These are phyloP conservation scores for Sinella curviseta DNA, from an alignment of 1,140 invertebrate species.

Conservation along the genomic window DNA sequence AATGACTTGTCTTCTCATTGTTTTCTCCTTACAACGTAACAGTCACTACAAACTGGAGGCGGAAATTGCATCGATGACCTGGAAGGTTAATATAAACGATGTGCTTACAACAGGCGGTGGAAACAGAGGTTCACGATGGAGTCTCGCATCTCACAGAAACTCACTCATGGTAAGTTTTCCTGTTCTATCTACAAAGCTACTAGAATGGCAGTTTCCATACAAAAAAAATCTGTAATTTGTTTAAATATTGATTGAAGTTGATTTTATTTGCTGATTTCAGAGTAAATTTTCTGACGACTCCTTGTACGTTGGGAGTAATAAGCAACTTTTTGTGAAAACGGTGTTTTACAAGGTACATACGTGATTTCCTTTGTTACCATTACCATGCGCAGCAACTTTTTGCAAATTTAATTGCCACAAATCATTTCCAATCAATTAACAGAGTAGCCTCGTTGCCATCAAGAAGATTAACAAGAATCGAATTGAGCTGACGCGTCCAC, in stretches of 20 bases:
- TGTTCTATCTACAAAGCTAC: too few species aligned
- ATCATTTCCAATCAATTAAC: constrained; percentile 19
- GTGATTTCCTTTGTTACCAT: not conserved
- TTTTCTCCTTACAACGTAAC: too few species aligned
- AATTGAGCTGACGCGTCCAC: constrained; percentile 78
- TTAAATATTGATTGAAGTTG: not conserved
- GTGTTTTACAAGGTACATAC: constrained; percentile 77
- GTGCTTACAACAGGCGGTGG: constrained; percentile 56
- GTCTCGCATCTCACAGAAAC: constrained; percentile 33
- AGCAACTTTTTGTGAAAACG: constrained; percentile 81
- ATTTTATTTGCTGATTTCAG: constrained; percentile 54
- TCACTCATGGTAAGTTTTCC: constrained; percentile 46
- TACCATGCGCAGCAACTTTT: not conserved
- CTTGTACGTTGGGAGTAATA: constrained; percentile 71
- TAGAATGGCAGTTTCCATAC: not conserved
- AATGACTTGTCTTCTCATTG: too few species aligned
- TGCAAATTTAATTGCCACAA: not conserved
- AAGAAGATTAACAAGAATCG: constrained; percentile 74
- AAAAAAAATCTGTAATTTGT: not conserved
- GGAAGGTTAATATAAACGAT: constrained; percentile 85
- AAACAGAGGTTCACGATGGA: constrained; percentile 30
- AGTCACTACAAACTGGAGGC: constrained; percentile 90
- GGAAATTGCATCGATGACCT: constrained; percentile 92
- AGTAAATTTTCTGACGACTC: constrained; percentile 74
- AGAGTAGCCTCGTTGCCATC: constrained; percentile 80